Evolutionary conservation across 2,113 vertebrate genomes (phyloP).

Genomic region (Capreolus pygargus): DNA sequence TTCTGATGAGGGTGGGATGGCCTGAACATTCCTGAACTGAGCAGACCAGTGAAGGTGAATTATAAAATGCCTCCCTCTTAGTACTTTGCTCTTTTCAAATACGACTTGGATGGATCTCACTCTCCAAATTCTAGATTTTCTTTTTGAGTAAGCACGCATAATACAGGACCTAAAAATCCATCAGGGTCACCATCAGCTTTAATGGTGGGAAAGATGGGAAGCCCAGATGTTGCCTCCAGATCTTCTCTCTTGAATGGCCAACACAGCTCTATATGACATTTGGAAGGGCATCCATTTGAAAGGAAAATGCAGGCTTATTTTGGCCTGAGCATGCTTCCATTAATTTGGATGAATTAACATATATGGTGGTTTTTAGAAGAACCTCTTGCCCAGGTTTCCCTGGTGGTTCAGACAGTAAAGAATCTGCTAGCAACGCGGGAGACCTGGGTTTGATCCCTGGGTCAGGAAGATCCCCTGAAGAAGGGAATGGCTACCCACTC

Average conservation of each 20-base stretch:
- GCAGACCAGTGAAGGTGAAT: neutral
- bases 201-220: neutral
- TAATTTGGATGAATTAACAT: neutral
- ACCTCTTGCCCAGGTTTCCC: neutral
- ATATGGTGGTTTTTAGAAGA: neutral
- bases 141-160: too few species aligned
- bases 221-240: neutral
- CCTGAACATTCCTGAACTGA: neutral
- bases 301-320: neutral
- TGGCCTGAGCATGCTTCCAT: neutral
- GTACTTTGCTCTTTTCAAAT: neutral
- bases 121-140: too few species aligned
- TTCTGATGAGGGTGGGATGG: neutral
- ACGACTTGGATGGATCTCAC: too few species aligned
- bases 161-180: neutral
- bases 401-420: too few species aligned
- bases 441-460: too few species aligned
- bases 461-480: too few species aligned
- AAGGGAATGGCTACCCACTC: too few species aligned
- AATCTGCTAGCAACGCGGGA: too few species aligned
- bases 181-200: neutral
- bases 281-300: neutral
- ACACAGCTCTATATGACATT: neutral
- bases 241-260: neutral
- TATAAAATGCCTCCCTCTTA: neutral